Evolutionary conservation across 2,888 invertebrate genomes (phyloP).

Genomic region (Rotaria sp.): DNA sequence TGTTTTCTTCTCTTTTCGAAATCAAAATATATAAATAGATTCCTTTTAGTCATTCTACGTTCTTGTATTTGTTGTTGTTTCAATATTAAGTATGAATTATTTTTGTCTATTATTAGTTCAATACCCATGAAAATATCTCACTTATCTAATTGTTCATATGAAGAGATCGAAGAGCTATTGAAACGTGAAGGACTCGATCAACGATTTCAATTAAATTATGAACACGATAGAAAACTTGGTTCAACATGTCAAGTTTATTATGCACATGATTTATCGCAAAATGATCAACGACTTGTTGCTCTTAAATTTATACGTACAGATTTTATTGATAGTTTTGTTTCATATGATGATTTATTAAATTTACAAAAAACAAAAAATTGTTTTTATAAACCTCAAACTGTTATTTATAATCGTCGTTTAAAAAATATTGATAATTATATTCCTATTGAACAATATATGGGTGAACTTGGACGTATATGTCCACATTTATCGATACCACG

Average conservation of each 20-base stretch:
- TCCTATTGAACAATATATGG: neutral
- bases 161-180: neutral
- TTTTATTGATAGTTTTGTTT: constrained; percentile 25
- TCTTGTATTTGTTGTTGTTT: neutral
- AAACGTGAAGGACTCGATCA: neutral
- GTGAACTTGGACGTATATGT: constrained; percentile 11
- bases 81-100: neutral
- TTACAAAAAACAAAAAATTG: neutral
- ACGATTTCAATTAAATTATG: neutral
- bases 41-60: neutral
- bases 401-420: constrained; percentile 26
- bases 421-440: constrained; percentile 9
- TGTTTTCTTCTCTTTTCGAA: neutral
- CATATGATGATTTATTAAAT: neutral
- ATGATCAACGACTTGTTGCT: neutral
- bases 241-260: constrained; percentile 28
- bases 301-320: neutral
- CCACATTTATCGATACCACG: neutral
- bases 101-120: neutral
- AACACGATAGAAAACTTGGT: neutral
- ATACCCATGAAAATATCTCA: neutral
- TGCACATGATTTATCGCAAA: neutral
- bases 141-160: neutral
- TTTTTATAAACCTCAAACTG: neutral
- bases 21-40: neutral